Base-by-base conservation (phyloP, 2,888 invertebrate genomes). In the Subacronicta megacephala region DNA sequence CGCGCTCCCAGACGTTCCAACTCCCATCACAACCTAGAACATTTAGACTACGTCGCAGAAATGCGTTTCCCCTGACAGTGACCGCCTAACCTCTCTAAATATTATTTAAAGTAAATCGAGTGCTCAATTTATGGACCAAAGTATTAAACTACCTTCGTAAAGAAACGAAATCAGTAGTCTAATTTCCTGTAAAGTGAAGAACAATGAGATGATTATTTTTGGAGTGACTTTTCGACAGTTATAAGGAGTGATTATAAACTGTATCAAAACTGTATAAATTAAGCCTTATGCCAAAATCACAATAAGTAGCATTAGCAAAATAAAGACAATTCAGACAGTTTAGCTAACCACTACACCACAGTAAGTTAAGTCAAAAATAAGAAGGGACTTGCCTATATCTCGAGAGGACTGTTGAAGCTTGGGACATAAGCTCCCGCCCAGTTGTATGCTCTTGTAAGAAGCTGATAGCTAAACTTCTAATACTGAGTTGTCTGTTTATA, bases 11-110 rank as follows among this genome's bases (percentile, higher is more conserved):
- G 92, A 47, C 93, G 95, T 63, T 95, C 96, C 31, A 95, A 94
- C 82, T 95, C 95, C 0, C 95, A 96, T 62, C 96, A 96, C 67
- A 96, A 95, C 78, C 90, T 96, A 42, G 95, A 96, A 73, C 95
- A 95, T 83, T 95, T 95, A 82, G 94, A 95, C 77, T 96, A 95
- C 82, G 93, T 95, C 17, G 95, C 95, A 60, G 96, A 96, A 87
- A 95, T 95, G 90, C 94, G 95, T 75, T 96, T 96, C 90, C 95
- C 96, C 80, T 95, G 94, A 95, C 93, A 87, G 76, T 85, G 76
- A 84, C 75, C 69, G 49, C 70, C 62, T 70, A 69, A 82, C 81
- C 75, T 84, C 80, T 78, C 72, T 77, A 56, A 76, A 75, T 80
- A 76, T 67, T 79, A 80, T 79, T 75, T 75, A 80, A 83, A 80